Evolutionary conservation across 2,888 invertebrate genomes (phyloP).

Genomic region (Gasteruption jaculator): DNA sequence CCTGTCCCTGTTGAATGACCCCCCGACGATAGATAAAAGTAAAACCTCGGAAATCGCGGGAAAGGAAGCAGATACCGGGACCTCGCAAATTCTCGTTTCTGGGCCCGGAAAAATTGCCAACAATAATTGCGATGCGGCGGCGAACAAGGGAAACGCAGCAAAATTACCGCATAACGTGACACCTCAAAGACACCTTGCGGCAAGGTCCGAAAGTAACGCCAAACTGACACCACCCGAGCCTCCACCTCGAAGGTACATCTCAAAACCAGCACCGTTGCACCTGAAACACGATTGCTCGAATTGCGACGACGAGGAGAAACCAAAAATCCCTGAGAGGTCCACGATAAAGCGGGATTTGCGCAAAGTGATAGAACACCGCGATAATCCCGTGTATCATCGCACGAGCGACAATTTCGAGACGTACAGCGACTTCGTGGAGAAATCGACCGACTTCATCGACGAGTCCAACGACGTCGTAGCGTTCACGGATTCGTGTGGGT

Average conservation of each 20-base stretch:
- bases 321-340: slow-evolving; percentile 27
- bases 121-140: no score
- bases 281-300: slow-evolving; percentile 5
- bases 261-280: slow-evolving; percentile 31
- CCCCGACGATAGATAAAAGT: not conserved
- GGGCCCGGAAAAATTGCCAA: no score
- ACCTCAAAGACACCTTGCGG: no score
- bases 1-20: not conserved
- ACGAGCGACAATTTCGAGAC: slow-evolving; percentile 30
- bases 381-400: slow-evolving; percentile 21
- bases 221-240: slow-evolving; percentile 51
- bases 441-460: slow-evolving; percentile 37
- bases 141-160: no score
- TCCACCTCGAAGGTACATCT: slow-evolving; percentile 52
- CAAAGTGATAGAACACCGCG: slow-evolving; percentile 21
- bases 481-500: slow-evolving; percentile 20
- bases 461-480: slow-evolving; percentile 24
- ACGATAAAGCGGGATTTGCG: slow-evolving; percentile 26
- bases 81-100: no score
- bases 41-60: not conserved
- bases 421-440: slow-evolving; percentile 34
- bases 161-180: no score
- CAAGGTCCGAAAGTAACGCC: no score
- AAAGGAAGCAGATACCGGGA: no score
- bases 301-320: slow-evolving; percentile 23